phyloP scores from a whole-genome alignment of 2,888 invertebrate species.

The Agrotis puta region DNA sequence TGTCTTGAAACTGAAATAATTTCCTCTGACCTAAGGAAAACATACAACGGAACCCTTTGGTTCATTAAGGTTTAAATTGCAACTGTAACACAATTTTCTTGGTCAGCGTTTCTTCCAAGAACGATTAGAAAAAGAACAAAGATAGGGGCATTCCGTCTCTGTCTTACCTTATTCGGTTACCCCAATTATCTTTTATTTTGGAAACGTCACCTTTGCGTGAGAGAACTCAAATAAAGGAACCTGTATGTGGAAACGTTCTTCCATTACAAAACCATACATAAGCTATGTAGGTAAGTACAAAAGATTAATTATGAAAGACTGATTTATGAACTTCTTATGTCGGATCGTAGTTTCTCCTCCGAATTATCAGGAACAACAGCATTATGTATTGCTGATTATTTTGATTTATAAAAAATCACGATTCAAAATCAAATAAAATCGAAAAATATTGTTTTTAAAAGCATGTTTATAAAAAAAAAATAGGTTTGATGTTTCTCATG shows the following conservation, averaged over 20 bases:
- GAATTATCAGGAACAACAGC: no score
- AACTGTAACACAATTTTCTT: conserved; percentile 7
- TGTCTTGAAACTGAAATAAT: not conserved
- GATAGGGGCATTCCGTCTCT: not conserved
- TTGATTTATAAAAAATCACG: no score
- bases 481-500: no score
- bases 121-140: not conserved
- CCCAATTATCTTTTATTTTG: not conserved
- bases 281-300: no score
- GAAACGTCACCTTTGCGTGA: not conserved
- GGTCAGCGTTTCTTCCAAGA: not conserved
- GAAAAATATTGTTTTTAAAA: not conserved
- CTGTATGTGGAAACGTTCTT: not conserved
- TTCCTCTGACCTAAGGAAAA: not conserved
- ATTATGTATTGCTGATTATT: no score
- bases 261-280: no score
- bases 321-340: no score
- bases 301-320: no score
- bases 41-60: not conserved
- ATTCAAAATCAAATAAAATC: no score
- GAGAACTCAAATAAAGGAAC: not conserved
- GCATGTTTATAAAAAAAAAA: no score
- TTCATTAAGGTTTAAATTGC: not conserved
- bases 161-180: not conserved
- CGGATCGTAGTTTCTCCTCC: no score